A percentile compares a stretch with the other conserved stretches of the same genome.
phyloP scores from a whole-genome alignment of 2,888 invertebrate genomes.

The Thereva nobilitata region DNA sequence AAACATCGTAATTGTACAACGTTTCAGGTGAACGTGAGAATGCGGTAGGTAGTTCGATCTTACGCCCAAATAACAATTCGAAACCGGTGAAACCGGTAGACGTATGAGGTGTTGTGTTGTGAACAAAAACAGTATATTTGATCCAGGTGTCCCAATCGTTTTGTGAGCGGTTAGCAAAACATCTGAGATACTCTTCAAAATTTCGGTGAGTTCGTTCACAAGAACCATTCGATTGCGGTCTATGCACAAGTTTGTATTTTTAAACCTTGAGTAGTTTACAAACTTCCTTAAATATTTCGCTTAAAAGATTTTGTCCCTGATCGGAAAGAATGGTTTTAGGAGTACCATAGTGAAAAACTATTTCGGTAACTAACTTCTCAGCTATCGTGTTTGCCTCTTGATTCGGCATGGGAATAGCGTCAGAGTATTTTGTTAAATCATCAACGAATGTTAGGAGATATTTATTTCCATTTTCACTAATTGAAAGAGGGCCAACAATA shows the following conservation, averaged over 20 bases:
- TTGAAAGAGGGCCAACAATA: conserved; percentile 48
- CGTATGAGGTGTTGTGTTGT: background rate
- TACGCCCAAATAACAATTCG: background rate
- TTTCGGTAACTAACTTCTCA: conserved; percentile 26
- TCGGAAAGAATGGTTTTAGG: background rate
- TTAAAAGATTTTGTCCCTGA: background rate
- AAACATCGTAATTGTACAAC: conserved; percentile 3
- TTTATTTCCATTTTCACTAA: conserved; percentile 43
- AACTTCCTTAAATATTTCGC: background rate
- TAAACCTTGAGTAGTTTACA: background rate
- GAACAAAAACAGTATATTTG: background rate
- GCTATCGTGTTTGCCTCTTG: conserved; percentile 49
- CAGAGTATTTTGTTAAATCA: conserved; percentile 46
- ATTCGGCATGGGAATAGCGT: conserved; percentile 45
- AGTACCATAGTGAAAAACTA: background rate
- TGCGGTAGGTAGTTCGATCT: background rate
- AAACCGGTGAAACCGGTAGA: background rate
- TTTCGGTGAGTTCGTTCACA: background rate
- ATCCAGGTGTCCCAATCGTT: background rate
- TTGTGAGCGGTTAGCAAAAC: background rate
- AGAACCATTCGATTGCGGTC: background rate
- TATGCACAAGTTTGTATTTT: background rate
- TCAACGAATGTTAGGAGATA: conserved; percentile 46
- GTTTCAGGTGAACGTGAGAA: background rate
- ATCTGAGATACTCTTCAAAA: background rate